These are phyloP conservation scores for Romanomermis culicivorax DNA, from an alignment of 2,888 invertebrate species.

Conservation along the genomic window DNA sequence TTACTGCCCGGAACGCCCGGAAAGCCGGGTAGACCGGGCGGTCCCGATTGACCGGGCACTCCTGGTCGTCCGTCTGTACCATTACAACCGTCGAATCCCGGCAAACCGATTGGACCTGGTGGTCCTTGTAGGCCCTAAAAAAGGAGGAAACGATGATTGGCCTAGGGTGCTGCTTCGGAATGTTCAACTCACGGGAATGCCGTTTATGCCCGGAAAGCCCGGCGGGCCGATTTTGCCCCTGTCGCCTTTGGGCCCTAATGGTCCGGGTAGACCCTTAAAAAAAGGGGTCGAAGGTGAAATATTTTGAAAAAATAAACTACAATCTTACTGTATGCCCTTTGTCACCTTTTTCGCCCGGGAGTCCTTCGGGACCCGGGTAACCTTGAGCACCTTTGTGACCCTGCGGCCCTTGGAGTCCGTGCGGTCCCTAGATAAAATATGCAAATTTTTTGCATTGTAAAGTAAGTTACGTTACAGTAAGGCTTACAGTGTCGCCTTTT, in stretches of 20 bases:
- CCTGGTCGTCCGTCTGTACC: slow-evolving; percentile 70
- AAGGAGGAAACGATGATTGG: no score
- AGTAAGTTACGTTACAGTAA: neutral
- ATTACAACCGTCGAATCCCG: slow-evolving; percentile 81
- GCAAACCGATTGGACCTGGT: slow-evolving; percentile 34
- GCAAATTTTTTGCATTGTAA: neutral
- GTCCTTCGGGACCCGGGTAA: slow-evolving; percentile 59
- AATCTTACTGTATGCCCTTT: slow-evolving; percentile 50
- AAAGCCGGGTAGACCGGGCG: slow-evolving; percentile 48
- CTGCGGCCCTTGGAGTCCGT: slow-evolving; percentile 46
- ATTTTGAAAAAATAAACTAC: neutral
- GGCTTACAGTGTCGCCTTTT: slow-evolving; percentile 25
- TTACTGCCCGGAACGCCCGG: slow-evolving; percentile 34
- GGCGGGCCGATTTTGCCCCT: slow-evolving; percentile 63
- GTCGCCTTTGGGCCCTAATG: slow-evolving; percentile 60
- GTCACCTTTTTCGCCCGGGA: slow-evolving; percentile 63
- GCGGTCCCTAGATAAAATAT: slow-evolving; percentile 31
- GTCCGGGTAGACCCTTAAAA: slow-evolving; percentile 47
- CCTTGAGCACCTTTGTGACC: slow-evolving; percentile 48
- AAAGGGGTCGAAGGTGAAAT: neutral
- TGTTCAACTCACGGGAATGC: slow-evolving; percentile 40
- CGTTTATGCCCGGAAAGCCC: slow-evolving; percentile 57
- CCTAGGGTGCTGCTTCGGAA: no score
- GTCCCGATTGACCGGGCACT: slow-evolving; percentile 47
- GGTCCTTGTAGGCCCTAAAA: slow-evolving; percentile 15